phyloP scores from a whole-genome alignment of 2,113 vertebrate genomes.

The Laticauda colubrina region DNA sequence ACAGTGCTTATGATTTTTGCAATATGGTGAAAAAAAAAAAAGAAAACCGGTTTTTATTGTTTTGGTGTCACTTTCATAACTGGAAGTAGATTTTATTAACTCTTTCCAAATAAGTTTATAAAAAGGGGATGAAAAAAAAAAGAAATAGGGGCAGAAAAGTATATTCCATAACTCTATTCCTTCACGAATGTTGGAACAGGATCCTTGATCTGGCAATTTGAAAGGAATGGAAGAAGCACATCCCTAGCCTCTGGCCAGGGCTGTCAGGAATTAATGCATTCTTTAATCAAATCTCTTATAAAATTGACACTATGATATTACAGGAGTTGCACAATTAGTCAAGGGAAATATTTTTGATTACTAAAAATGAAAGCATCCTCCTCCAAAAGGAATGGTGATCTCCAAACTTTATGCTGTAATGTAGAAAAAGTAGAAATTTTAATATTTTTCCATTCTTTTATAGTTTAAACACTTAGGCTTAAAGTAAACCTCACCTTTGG shows the following conservation, averaged over 20 bases:
- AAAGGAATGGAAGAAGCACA: background rate
- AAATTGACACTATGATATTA: background rate
- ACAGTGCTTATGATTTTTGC: background rate
- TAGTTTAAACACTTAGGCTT: slow-evolving; percentile 61
- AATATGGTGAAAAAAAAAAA: background rate
- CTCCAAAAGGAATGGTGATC: background rate
- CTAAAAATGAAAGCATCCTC: slow-evolving; percentile 1
- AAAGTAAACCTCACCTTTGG: slow-evolving; percentile 63
- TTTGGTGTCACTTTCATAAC: background rate
- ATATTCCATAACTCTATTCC: background rate
- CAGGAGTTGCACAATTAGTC: background rate
- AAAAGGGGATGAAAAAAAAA: too few species aligned
- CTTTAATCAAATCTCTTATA: background rate
- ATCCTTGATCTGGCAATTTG: background rate
- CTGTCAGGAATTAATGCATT: background rate
- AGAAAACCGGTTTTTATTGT: background rate
- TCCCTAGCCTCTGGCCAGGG: background rate
- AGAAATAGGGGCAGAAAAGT: background rate
- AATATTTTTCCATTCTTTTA: slow-evolving; percentile 55
- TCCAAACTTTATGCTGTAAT: background rate
- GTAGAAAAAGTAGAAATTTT: slow-evolving; percentile 41
- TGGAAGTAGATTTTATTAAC: background rate
- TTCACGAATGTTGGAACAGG: background rate
- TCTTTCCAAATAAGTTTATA: background rate
- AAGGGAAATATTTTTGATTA: slow-evolving; percentile 10